Evolutionary conservation across 1,140 invertebrate species (phyloP).

Genomic region (Lordiphosa collinella): DNA sequence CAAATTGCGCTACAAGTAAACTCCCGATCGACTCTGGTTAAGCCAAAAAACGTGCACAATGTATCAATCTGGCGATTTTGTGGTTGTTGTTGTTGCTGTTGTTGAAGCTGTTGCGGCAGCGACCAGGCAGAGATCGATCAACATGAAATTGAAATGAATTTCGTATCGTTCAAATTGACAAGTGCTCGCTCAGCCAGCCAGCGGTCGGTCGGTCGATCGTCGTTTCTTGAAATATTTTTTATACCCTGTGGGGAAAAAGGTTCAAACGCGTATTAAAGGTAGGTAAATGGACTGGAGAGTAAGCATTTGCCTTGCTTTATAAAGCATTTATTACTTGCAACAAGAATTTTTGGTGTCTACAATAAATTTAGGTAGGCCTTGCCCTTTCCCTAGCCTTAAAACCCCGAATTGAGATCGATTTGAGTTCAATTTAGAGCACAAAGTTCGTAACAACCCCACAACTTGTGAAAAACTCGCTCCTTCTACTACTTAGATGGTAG

Average conservation of each 20-base stretch:
- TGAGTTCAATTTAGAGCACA: too few species aligned
- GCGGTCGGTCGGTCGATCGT: conserved; percentile 20
- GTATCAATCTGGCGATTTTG: conserved; percentile 75
- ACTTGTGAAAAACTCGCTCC: too few species aligned
- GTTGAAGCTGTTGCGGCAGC: conserved; percentile 9
- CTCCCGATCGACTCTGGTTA: conserved; percentile 35
- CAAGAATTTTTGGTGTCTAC: too few species aligned
- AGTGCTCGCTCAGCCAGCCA: conserved; percentile 58
- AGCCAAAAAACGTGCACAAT: conserved; percentile 78
- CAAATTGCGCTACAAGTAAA: conserved; percentile 77
- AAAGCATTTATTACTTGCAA: too few species aligned
- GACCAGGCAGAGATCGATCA: conserved; percentile 66
- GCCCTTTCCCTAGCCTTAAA: too few species aligned
- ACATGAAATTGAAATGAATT: conserved; percentile 78
- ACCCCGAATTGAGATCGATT: too few species aligned
- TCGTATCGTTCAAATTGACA: conserved; percentile 70
- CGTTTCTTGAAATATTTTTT: conserved; percentile 9
- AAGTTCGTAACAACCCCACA: too few species aligned
- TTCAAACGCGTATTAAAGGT: conserved; percentile 7
- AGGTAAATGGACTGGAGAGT: too few species aligned
- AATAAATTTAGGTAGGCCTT: too few species aligned
- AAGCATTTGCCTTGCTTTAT: too few species aligned
- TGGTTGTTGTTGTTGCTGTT: too few species aligned
- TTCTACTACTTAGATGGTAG: too few species aligned
- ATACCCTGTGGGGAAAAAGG: background rate